phyloP scores from a whole-genome alignment of 2,888 invertebrate genomes.

The Chymomyza procnemis region DNA sequence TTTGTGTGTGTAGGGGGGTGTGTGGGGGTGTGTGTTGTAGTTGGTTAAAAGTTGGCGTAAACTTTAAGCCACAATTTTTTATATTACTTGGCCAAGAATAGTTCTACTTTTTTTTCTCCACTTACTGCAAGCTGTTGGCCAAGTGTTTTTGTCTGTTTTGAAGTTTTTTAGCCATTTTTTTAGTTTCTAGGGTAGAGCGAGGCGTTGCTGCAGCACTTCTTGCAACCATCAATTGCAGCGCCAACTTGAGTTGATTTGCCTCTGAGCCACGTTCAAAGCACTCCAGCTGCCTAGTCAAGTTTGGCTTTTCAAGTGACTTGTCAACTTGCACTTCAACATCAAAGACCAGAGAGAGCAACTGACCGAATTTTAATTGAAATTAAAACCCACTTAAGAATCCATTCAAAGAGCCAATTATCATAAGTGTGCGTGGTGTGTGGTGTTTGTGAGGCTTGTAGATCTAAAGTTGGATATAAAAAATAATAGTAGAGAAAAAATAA shows the following conservation, averaged over 20 bases:
- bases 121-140: background rate
- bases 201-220: background rate
- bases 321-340: background rate
- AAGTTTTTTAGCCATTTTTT: conserved; percentile 8
- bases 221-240: conserved; percentile 28
- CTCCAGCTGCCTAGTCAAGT: background rate
- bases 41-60: background rate
- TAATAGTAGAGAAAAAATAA: too few relatives aligned
- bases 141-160: conserved; percentile 23
- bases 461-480: too few relatives aligned
- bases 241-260: conserved; percentile 24
- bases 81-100: background rate
- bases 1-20: conserved; percentile 47
- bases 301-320: background rate
- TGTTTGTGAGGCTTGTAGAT: background rate
- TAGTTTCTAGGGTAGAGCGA: too few relatives aligned
- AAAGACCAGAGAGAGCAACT: too few relatives aligned
- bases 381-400: conserved; percentile 15
- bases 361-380: conserved; percentile 36
- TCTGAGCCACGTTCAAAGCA: conserved; percentile 5
- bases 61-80: background rate
- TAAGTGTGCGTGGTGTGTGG: background rate
- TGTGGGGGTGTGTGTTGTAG: background rate
- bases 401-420: conserved; percentile 16
- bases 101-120: too few relatives aligned